Evolutionary conservation across 2,888 invertebrate genomes (phyloP), one percentile per base, ranked within the genome.

Genomic region (Polylopha cassiicola): DNA sequence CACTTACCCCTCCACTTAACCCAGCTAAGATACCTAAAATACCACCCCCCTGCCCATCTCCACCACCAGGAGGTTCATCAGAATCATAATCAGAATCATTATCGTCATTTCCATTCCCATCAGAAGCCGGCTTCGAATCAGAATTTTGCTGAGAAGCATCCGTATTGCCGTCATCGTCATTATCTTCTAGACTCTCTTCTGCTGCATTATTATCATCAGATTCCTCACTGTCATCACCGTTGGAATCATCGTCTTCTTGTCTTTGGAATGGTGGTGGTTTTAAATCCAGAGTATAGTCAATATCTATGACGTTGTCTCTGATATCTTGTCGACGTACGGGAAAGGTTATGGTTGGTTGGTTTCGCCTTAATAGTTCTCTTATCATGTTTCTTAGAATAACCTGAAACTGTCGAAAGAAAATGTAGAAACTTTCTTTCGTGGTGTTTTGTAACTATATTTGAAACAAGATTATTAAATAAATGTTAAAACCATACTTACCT

Each of bases 11-110:
- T 3, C 85, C 86, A 49, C 85, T 85, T 3, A 85, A 56, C 36
- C 84, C 79, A 28, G 82, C 81, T 2, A 86, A 50, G 0, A 86
- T 47, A 3, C 86, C 86, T 18, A 86, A 59, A 37, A 86, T 51
- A 0, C 86, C 86, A 5, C 86, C 86, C 6, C 86, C 86, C 36
- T 76, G 67, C 0, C 85, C 86, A 36, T 85, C 86, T 1, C 84
- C 82, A 10, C 63, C 65, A 6, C 54, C 73, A 0, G 75, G 74
- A 0, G 77, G 77, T 46, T 86, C 86, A 43, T 85, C 80, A 18
- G 66, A 73, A 51, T 79, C 75, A 16, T 72, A 68, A 41, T 66
- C 68, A 16, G 67, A 59, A 21, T 66, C 58, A 33, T 61, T 53
- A 24, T 55, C 61, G 32, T 58, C 48, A 22, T 46, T 50, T 3